These are phyloP conservation scores for honey bee (Apis mellifera) DNA, from an alignment of 1,140 invertebrate genomes.

Conservation along the genomic window DNA sequence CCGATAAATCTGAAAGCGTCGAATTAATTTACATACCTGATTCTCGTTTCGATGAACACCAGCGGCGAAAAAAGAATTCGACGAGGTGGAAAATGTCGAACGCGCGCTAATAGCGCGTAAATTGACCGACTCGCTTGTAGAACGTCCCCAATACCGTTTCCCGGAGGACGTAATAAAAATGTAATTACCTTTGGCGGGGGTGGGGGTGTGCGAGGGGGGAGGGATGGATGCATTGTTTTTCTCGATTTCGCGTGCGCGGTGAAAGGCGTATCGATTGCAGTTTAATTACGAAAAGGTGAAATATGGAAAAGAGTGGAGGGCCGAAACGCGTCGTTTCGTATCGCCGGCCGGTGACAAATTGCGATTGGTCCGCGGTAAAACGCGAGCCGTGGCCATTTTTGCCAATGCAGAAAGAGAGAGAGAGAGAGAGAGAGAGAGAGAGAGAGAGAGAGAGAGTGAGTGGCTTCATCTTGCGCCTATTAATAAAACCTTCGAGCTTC, in stretches of 20 bases:
- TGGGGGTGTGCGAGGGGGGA: neutral
- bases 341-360: constrained; percentile 36
- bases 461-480: constrained; percentile 46
- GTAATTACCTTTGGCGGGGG: constrained; percentile 54
- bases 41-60: neutral
- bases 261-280: constrained; percentile 50
- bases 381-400: constrained; percentile 1
- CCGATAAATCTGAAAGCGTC: neutral
- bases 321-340: constrained; percentile 25
- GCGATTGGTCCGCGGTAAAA: constrained; percentile 24
- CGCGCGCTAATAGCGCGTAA: constrained; percentile 48
- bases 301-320: constrained; percentile 44
- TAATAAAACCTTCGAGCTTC: constrained; percentile 37
- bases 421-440: constrained; percentile 3
- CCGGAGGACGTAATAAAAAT: constrained; percentile 55
- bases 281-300: constrained; percentile 52
- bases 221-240: constrained; percentile 32
- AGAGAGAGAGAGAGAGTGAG: constrained; percentile 9
- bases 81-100: constrained; percentile 30
- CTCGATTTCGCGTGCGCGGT: neutral
- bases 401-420: too few species aligned
- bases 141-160: constrained; percentile 40
- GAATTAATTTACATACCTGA: neutral
- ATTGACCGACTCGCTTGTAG: constrained; percentile 40
- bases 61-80: neutral